Conservation (phyloP, 2,888 invertebrate genomes). For the Eumerus sabulonum region DNA sequence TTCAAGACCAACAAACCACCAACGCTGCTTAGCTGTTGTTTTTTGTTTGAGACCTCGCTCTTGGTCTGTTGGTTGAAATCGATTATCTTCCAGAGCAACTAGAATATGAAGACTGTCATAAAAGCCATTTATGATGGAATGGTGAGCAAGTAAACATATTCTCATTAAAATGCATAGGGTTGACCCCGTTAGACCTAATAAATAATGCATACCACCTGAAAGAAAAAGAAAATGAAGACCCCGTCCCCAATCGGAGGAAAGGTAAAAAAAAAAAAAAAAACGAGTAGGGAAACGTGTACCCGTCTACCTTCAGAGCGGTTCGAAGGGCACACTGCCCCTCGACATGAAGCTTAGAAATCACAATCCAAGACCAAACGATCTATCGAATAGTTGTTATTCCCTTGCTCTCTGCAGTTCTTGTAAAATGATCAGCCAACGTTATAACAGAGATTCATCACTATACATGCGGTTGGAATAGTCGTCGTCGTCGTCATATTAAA, state of each 20-base stretch:
- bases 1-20: too few species aligned
- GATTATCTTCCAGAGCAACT: too few species aligned
- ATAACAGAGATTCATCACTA: slow-evolving; percentile 35
- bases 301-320: slow-evolving; percentile 50
- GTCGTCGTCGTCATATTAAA: slow-evolving; percentile 53
- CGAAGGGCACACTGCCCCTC: slow-evolving; percentile 43
- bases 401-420: background rate
- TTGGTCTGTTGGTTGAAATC: too few species aligned
- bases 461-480: slow-evolving; percentile 12
- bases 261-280: slow-evolving; percentile 7
- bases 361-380: slow-evolving; percentile 47
- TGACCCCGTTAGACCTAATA: slow-evolving; percentile 1
- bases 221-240: background rate
- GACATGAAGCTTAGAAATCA: slow-evolving; percentile 17
- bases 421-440: slow-evolving; percentile 33
- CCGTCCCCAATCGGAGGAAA: background rate
- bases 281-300: slow-evolving; percentile 19
- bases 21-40: too few species aligned
- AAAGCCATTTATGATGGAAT: background rate
- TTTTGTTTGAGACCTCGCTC: too few species aligned
- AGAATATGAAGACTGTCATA: too few species aligned
- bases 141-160: background rate
- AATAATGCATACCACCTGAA: background rate
- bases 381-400: slow-evolving; percentile 31
- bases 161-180: slow-evolving; percentile 7